Evolutionary conservation across 2,888 invertebrate genomes (phyloP).

Genomic region (Schrankia costaestrigalis): DNA sequence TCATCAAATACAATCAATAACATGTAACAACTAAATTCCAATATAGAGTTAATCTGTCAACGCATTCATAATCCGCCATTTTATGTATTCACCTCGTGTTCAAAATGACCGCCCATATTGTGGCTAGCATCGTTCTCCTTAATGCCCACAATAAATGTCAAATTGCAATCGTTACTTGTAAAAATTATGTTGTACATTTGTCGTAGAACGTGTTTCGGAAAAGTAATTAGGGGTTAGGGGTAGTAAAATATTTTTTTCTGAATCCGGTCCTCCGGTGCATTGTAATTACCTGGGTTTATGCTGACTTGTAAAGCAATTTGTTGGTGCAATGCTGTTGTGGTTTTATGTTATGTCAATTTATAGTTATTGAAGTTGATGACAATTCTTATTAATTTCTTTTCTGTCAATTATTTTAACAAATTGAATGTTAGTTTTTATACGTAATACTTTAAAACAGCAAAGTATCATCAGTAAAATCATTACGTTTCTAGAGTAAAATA

Average conservation of each 20-base stretch:
- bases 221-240: constrained; percentile 56
- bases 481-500: too few species aligned
- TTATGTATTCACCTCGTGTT: constrained; percentile 58
- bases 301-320: constrained; percentile 10
- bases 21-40: constrained; percentile 2
- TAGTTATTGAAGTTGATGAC: neutral
- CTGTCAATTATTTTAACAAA: too few species aligned
- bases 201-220: constrained; percentile 59
- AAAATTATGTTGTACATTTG: constrained; percentile 67
- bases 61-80: constrained; percentile 49
- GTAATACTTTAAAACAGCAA: too few species aligned
- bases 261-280: constrained; percentile 18
- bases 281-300: constrained; percentile 23
- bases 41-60: constrained; percentile 20
- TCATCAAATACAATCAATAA: neutral
- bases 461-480: too few species aligned
- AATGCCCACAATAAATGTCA: constrained; percentile 73
- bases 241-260: constrained; percentile 20
- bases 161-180: constrained; percentile 70
- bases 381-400: too few species aligned
- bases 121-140: constrained; percentile 57
- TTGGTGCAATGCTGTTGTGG: too few species aligned
- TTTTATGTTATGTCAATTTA: constrained; percentile 1
- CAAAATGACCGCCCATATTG: constrained; percentile 61
- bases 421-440: too few species aligned